These are phyloP conservation scores for Vanessa cardui DNA, from an alignment of 2,888 invertebrate genomes.

Conservation along the genomic window DNA sequence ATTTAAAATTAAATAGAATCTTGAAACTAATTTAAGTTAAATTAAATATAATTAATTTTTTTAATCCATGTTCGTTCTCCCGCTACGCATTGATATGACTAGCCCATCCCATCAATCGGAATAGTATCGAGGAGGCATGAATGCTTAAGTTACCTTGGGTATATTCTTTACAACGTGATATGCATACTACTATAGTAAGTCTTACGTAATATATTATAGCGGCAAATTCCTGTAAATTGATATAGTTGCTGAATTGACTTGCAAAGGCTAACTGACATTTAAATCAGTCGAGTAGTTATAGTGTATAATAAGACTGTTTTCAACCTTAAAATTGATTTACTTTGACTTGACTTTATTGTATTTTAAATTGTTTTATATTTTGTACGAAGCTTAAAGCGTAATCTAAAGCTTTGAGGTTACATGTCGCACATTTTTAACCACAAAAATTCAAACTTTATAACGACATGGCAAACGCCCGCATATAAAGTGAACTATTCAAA, in stretches of 20 bases:
- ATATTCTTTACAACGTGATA: conserved; percentile 54
- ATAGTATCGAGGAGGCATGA: conserved; percentile 52
- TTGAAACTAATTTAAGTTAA: background rate
- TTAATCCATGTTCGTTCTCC: background rate
- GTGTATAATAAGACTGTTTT: no score
- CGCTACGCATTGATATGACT: conserved; percentile 13
- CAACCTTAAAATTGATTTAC: background rate
- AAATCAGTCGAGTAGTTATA: background rate
- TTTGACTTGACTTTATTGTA: background rate
- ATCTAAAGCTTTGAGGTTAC: background rate
- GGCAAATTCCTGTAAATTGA: conserved; percentile 65
- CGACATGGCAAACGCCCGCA: conserved; percentile 62
- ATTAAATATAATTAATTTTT: background rate
- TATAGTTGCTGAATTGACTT: conserved; percentile 37
- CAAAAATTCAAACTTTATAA: conserved; percentile 47
- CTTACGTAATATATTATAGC: conserved; percentile 61
- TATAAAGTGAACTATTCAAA: conserved; percentile 53
- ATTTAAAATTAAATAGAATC: background rate
- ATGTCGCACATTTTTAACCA: conserved; percentile 25
- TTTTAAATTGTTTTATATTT: background rate
- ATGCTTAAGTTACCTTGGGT: conserved; percentile 56
- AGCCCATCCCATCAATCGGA: conserved; percentile 47
- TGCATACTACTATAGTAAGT: conserved; percentile 58
- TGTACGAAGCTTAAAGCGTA: background rate
- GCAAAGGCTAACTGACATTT: background rate